These are phyloP conservation scores for Belonocnema kinseyi DNA, from an alignment of 1,140 invertebrate species.

Conservation along the genomic window DNA sequence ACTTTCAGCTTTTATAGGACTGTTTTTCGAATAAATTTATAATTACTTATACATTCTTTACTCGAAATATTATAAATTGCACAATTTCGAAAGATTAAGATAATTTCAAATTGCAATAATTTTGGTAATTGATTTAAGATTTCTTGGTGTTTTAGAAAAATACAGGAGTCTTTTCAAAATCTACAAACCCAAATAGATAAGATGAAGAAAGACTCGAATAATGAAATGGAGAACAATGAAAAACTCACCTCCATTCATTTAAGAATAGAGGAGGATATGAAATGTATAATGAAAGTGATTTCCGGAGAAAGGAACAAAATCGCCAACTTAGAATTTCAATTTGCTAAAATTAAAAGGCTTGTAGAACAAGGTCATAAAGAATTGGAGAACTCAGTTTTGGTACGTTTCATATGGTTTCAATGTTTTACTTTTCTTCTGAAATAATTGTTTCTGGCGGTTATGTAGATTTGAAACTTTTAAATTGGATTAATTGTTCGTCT, in stretches of 20 bases:
- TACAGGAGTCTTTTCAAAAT: slow-evolving; percentile 77
- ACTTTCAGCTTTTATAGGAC: too few species aligned
- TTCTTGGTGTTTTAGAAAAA: slow-evolving; percentile 65
- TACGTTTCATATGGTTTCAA: slow-evolving; percentile 49
- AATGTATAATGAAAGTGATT: slow-evolving; percentile 57
- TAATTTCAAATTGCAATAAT: slow-evolving; percentile 7
- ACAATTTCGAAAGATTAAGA: neutral
- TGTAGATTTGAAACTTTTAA: neutral
- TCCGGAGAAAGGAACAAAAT: slow-evolving; percentile 58
- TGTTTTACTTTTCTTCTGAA: neutral
- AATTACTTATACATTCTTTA: neutral
- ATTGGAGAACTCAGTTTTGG: slow-evolving; percentile 65
- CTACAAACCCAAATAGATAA: slow-evolving; percentile 76
- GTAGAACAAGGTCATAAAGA: slow-evolving; percentile 79
- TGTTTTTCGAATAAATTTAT: too few species aligned
- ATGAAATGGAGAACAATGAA: slow-evolving; percentile 82
- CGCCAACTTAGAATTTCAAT: slow-evolving; percentile 73
- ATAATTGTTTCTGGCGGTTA: neutral
- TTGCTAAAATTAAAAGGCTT: slow-evolving; percentile 75
- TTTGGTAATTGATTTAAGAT: neutral
- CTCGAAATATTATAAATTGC: neutral
- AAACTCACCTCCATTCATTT: slow-evolving; percentile 78
- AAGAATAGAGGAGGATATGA: slow-evolving; percentile 77
- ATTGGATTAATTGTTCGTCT: slow-evolving; percentile 27
- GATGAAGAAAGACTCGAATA: slow-evolving; percentile 74